A percentile compares a stretch with the other conserved stretches of the same genome.
Conservation (phyloP, 2,888 invertebrate genomes). For the Tenthredo notha region DNA sequence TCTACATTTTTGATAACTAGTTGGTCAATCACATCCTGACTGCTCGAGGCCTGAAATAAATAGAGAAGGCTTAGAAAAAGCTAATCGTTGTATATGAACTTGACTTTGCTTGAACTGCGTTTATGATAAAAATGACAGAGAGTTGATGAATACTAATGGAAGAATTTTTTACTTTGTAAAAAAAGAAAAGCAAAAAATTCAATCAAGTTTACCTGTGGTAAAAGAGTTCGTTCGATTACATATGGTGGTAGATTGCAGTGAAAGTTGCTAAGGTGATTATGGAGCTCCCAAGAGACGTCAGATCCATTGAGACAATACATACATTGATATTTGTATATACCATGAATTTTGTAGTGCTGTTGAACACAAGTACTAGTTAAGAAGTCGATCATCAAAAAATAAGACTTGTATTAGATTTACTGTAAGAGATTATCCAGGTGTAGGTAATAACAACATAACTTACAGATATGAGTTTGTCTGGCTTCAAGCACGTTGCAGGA, state of each 20-base stretch:
- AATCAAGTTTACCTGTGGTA: slow-evolving; percentile 64
- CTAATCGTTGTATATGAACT: neutral
- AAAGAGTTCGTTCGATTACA: slow-evolving; percentile 72
- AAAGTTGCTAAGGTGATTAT: slow-evolving; percentile 78
- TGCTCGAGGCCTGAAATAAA: slow-evolving; percentile 62
- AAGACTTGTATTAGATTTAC: neutral
- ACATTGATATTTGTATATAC: slow-evolving; percentile 79
- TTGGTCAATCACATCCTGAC: slow-evolving; percentile 71
- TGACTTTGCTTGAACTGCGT: neutral
- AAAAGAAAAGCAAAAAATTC: neutral
- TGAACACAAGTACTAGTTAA: slow-evolving; percentile 20
- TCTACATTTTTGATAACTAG: slow-evolving; percentile 69
- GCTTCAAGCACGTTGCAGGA: slow-evolving; percentile 75
- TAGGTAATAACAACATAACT: slow-evolving; percentile 42
- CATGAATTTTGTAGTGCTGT: slow-evolving; percentile 78
- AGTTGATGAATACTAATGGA: neutral
- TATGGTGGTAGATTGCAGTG: slow-evolving; percentile 77
- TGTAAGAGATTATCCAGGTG: neutral
- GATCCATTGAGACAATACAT: slow-evolving; percentile 79
- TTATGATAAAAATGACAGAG: neutral
- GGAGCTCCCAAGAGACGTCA: slow-evolving; percentile 74
- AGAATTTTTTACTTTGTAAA: neutral
- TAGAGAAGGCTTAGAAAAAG: slow-evolving; percentile 27
- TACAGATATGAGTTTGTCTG: slow-evolving; percentile 68
- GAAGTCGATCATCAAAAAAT: neutral